Percentiles rank a stretch among this genome's conserved stretches.
phyloP scores from a whole-genome alignment of 30 jellyfish, hydroid and myxozoan species.

The Nemopilema nomurai region DNA sequence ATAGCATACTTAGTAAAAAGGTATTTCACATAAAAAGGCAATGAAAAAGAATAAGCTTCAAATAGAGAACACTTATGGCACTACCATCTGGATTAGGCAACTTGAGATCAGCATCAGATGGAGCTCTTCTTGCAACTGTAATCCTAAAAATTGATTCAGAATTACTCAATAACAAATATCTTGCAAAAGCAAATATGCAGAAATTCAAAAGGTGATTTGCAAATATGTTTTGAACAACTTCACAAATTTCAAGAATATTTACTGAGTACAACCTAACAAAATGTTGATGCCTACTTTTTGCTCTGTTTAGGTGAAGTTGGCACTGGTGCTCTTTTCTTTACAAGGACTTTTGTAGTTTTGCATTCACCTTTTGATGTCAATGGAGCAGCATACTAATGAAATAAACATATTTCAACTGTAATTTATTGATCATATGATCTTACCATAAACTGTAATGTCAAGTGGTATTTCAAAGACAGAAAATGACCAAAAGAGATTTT shows the following conservation, averaged over 20 bases:
- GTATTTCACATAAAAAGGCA: too few species aligned
- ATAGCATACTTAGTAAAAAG: too few species aligned
- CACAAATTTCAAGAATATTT: not conserved
- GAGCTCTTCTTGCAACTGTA: conserved; percentile 65
- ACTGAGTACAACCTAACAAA: not conserved
- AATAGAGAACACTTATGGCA: not conserved
- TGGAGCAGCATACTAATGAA: conserved; percentile 38
- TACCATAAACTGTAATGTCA: too few species aligned
- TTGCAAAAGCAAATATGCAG: not conserved
- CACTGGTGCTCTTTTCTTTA: conserved; percentile 39
- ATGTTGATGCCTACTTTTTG: conserved; percentile 22
- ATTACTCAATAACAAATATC: not conserved
- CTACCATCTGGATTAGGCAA: conserved; percentile 68
- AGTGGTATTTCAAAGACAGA: not conserved
- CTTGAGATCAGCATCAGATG: conserved; percentile 58
- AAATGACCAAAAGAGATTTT: not conserved
- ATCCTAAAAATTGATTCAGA: conserved; percentile 6
- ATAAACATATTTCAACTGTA: too few species aligned
- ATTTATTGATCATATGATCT: too few species aligned
- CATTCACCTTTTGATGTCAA: conserved; percentile 19
- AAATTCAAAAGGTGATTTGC: too few species aligned
- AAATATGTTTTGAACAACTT: not conserved
- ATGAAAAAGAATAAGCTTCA: not conserved
- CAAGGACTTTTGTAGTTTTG: conserved; percentile 44
- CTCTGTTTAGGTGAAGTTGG: conserved; percentile 40